Evolutionary conservation across 2,113 vertebrate genomes (phyloP).

Genomic region (Mugil cephalus): DNA sequence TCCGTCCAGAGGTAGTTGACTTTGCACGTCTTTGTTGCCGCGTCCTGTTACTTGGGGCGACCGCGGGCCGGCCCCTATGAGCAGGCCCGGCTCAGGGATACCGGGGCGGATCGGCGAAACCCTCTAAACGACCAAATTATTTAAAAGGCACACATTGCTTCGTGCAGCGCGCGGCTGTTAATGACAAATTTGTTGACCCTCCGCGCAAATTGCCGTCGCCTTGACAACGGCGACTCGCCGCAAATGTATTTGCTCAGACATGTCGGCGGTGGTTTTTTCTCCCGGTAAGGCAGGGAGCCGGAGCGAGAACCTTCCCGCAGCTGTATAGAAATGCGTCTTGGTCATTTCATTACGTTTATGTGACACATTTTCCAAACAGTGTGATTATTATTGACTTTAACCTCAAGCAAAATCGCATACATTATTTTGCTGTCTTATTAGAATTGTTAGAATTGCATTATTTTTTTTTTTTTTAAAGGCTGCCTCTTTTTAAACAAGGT

Average conservation of each 20-base stretch:
- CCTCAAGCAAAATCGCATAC: not conserved
- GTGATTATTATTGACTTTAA: slow-evolving; percentile 13
- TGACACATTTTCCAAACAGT: not conserved
- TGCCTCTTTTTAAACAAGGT: slow-evolving; percentile 3
- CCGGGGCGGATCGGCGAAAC: slow-evolving; percentile 17
- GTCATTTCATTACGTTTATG: slow-evolving; percentile 13
- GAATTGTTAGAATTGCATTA: slow-evolving; percentile 10
- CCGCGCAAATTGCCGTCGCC: slow-evolving; percentile 54
- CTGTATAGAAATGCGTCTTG: slow-evolving; percentile 37
- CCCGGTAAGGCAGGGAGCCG: slow-evolving; percentile 14
- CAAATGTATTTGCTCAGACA: slow-evolving; percentile 48
- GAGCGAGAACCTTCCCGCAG: slow-evolving; percentile 31
- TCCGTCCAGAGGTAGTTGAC: slow-evolving; percentile 67
- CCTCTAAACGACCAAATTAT: slow-evolving; percentile 65
- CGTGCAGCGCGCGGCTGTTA: slow-evolving; percentile 37
- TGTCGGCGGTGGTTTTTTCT: slow-evolving; percentile 46
- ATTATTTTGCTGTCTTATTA: slow-evolving; percentile 4
- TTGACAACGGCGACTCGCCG: slow-evolving; percentile 54
- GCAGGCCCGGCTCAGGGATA: slow-evolving; percentile 38
- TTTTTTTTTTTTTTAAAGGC: not conserved
- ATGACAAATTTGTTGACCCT: slow-evolving; percentile 58
- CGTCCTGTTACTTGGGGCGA: slow-evolving; percentile 61
- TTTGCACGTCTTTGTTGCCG: slow-evolving; percentile 68
- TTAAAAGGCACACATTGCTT: slow-evolving; percentile 61
- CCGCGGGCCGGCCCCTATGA: slow-evolving; percentile 19